Evolutionary conservation across 2,888 invertebrate species (phyloP), one percentile per base, ranked within the genome.

Genomic region (Hedya salicella): DNA sequence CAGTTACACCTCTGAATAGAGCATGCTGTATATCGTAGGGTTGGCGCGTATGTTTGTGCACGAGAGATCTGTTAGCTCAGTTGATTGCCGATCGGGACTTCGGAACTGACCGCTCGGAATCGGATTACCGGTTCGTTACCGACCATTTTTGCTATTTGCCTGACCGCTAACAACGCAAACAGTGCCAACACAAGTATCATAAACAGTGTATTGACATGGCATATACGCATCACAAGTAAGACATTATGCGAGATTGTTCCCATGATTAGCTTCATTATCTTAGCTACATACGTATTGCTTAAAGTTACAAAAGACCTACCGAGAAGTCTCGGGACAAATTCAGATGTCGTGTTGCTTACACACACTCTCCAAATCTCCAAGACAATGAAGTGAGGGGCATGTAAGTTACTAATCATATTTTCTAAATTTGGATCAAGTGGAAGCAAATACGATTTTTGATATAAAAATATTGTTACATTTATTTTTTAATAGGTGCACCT

Each of bases 81-180:
- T 88, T 89, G 89, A 89, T 89, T 89, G 89, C 81, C 78, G 85
- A 89, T 89, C 85, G 87, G 82, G 88, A 88, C 85, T 88, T 88
- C 86, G 81, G 79, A 83, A 87, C 85, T 89, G 89, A 88, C 89
- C 88, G 81, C 83, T 85, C 79, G 79, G 85, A 86, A 89, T 89
- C 88, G 83, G 88, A 88, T 89, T 88, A 88, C 88, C 21, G 82
- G 84, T 88, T 88, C 88, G 88, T 88, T 88, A 87, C 78, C 76
- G 78, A 71, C 79, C 78, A 87, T 88, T 89, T 88, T 87, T 87
- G 83, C 80, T 88, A 81, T 86, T 87, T 87, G 82, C 71, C 78
- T 77, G 84, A 86, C 87, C 86, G 82, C 86, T 85, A 85, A 85
- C 86, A 86, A 81, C 73, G 80, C 80, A 85, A 82, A 85, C 86